Base-by-base conservation (phyloP, 2,797 vertebrate species). In the Chiroxiphia lanceolata region DNA sequence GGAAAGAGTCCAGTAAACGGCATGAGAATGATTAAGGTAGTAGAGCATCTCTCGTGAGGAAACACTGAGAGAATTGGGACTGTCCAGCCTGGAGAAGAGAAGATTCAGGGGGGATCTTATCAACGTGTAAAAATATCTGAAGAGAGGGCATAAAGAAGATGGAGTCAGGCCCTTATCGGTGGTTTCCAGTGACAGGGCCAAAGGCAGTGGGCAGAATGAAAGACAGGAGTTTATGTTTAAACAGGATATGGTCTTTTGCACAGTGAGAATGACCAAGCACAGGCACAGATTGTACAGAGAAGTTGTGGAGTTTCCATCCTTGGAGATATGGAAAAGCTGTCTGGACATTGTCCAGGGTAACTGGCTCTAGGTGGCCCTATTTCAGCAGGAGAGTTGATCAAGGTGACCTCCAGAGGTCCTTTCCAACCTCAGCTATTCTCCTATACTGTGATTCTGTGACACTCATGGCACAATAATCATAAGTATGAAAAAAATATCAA, bases 31-130 rank as follows among this genome's bases (percentile, higher is more conserved):
- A 27, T 72, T 29, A 76, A 78, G 25, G 13, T 22, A 31, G 17
- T 36, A 20, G 6, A 84, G 3, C 15, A 56, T n/a, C 31, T 63
- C 31, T 79, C 1, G 0, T 26, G n/a, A 51, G 16, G 12, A 81
- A 90, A 60, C 16, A 33, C 21, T 44, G 31, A 82, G 44, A 78
- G 5, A 74, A 2, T 13, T 67, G 48, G 4, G 16, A 31, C 15
- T 17, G 14, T 50, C 83, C 31, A 79, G 31, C 40, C n/a, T 75
- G 31, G 22, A 76, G n/a, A 81, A 80, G 36, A 57, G 38, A 45
- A 26, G 11, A 6, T 9, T 70, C 1, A 36, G 0, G 5, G 16
- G 4, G 2, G 4, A 21, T 44, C 5, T 70, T 84, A 51, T 13
- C 13, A 63, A 9, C 71, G 23, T 47, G 11, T 59, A 34, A 34